These are phyloP conservation scores for Isoperla grammatica DNA, from an alignment of 2,888 invertebrate species.

Conservation along the genomic window DNA sequence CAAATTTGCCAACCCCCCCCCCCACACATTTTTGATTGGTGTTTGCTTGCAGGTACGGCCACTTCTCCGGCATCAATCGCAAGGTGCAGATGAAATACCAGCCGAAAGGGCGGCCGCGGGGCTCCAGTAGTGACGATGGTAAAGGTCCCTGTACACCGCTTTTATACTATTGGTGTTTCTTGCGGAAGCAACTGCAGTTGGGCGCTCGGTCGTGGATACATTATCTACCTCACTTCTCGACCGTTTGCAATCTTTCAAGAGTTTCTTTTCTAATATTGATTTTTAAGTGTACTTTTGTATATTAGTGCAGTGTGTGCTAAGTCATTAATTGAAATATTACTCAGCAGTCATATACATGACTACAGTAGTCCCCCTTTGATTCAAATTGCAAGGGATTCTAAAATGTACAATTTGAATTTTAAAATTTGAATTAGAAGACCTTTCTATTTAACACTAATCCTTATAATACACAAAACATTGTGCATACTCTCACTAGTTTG, in stretches of 20 bases:
- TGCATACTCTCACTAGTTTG: too few relatives aligned
- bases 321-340: too few relatives aligned
- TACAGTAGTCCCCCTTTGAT: too few relatives aligned
- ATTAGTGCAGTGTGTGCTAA: background rate
- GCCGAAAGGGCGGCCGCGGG: constrained; percentile 85
- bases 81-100: constrained; percentile 99
- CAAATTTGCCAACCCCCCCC: too few relatives aligned
- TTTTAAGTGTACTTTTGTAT: background rate
- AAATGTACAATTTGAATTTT: too few relatives aligned
- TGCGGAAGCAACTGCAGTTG: constrained; percentile 1
- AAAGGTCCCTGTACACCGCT: constrained; percentile 46
- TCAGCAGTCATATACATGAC: too few relatives aligned
- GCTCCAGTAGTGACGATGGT: constrained; percentile 93
- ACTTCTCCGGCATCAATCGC: constrained; percentile 99
- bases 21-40: too few relatives aligned
- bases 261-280: background rate
- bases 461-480: too few relatives aligned
- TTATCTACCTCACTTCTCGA: constrained; percentile 24
- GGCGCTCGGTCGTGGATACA: background rate
- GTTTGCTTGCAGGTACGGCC: constrained; percentile 74
- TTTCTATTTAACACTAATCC: too few relatives aligned
- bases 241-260: constrained; percentile 8
- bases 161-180: constrained; percentile 26
- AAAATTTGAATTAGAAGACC: too few relatives aligned
- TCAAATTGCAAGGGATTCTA: too few relatives aligned